A percentile compares a stretch with the other conserved stretches of the same genome.
phyloP scores from a whole-genome alignment of 2,888 invertebrate species.

The Neocrepidodera transversa region DNA sequence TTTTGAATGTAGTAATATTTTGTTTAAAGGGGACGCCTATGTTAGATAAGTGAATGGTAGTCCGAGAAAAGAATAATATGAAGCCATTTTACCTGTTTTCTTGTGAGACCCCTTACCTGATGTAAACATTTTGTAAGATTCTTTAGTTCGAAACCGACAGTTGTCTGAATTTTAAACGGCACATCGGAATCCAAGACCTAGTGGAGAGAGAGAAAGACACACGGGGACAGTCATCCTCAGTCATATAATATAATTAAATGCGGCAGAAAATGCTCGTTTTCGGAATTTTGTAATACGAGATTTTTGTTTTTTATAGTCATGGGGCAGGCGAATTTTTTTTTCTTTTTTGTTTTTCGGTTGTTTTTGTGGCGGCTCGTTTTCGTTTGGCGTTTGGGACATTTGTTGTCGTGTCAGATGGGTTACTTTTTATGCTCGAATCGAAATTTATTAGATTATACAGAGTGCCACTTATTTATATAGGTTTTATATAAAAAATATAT shows the following conservation, averaged over 20 bases:
- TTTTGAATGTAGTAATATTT: no score
- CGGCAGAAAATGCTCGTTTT: conserved; percentile 35
- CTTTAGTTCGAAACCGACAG: conserved; percentile 37
- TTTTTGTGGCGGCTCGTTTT: conserved; percentile 24
- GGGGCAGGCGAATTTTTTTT: conserved; percentile 16
- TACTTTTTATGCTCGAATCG: conserved; percentile 14
- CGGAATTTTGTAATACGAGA: conserved; percentile 37
- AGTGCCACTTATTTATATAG: no score
- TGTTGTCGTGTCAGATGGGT: conserved; percentile 26
- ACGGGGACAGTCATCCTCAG: conserved; percentile 27
- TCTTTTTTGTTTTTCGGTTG: conserved; percentile 12
- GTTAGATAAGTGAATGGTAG: conserved; percentile 26
- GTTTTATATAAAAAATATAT: no score
- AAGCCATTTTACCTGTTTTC: conserved; percentile 41
- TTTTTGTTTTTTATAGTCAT: conserved; percentile 28
- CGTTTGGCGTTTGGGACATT: conserved; percentile 24
- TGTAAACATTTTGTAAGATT: conserved; percentile 40
- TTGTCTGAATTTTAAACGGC: conserved; percentile 38
- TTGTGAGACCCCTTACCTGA: conserved; percentile 40
- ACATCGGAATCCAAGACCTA: conserved; percentile 30
- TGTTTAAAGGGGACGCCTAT: conserved; percentile 21
- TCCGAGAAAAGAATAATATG: conserved; percentile 36
- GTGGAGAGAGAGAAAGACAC: conserved; percentile 22
- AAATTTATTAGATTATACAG: conserved; percentile 21
- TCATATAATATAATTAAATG: conserved; percentile 38